phyloP scores from a whole-genome alignment of 2,113 vertebrate species.

The Halichoeres trimaculatus region DNA sequence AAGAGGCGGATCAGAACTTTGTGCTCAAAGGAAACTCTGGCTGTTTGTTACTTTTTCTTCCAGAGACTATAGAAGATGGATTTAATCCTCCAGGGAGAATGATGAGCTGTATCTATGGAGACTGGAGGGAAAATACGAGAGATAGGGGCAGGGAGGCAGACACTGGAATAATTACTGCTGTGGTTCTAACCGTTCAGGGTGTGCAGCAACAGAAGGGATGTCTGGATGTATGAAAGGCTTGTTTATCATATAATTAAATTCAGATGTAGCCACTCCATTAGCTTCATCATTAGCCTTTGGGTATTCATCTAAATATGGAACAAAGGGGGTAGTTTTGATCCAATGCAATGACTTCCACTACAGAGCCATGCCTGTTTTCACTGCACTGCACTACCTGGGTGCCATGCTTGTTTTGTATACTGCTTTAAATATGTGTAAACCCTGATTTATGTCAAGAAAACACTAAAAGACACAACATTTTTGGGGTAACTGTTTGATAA shows the following conservation, averaged over 20 bases:
- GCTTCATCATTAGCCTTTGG: no score
- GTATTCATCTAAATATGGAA: no score
- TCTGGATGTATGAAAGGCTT: not conserved
- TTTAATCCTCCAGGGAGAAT: constrained; percentile 39
- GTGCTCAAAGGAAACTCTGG: not conserved
- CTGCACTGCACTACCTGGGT: no score
- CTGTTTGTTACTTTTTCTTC: constrained; percentile 29
- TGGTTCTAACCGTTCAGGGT: constrained; percentile 11
- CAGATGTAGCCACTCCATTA: no score
- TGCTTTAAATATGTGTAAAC: no score
- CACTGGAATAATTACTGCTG: constrained; percentile 32
- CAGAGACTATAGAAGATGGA: constrained; percentile 28
- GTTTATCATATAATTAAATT: not conserved
- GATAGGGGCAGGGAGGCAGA: constrained; percentile 23
- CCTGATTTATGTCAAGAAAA: no score
- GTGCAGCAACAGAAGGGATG: not conserved
- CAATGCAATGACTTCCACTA: no score
- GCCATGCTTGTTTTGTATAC: no score
- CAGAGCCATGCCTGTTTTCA: no score
- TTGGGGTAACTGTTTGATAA: no score
- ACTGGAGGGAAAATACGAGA: constrained; percentile 13
- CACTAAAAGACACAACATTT: no score
- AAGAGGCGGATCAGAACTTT: constrained; percentile 26
- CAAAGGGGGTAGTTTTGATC: no score
- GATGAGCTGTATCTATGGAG: constrained; percentile 38